Evolutionary conservation across 2,113 vertebrate genomes (phyloP), one percentile per base, ranked within the genome.

Genomic region (Lycaon pictus): DNA sequence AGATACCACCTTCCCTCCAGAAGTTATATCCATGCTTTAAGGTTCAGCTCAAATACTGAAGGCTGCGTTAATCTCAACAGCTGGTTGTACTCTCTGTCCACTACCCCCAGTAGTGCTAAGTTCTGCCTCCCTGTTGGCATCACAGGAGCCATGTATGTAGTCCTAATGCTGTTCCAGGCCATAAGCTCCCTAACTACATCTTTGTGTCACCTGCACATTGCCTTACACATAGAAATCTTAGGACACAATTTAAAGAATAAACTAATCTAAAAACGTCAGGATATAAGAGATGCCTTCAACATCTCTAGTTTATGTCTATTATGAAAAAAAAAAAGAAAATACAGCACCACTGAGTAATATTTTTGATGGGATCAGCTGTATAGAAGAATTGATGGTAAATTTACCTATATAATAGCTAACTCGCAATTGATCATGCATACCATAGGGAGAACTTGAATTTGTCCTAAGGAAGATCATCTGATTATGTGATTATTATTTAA

Each of bases 401-500:
- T 91, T 87, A 72, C 35, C 13, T 72, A 51, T 10, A 83, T 29
- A 32, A 20, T 20, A 84, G 77, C 37, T 29, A 29, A 37, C 29
- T 77, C 58, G 11, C 37, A 79, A 25, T 63, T 25, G 22, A 74
- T 60, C 22, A n/a, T 48, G 12, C 76, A 10, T 13, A 29, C 48
- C 35, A 15, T 92, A 48, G 22, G 32, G 60, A 87, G 60, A 96
- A 94, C 60, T 94, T 79, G 37, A 23, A 65, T 95, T 88, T 90
- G 2, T 85, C 13, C 67, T 82, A 62, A 93, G 62, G 43, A 87
- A 22, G 55, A 37, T 88, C 80, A 91, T 3, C 23, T 77, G 86
- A 95, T 77, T 95, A 13, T 96, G 69, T 89, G 65, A 84, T 88
- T n/a, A 83, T 90, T 92, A 92, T 95, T 67, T 94, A 92, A 92